These are phyloP conservation scores for Drosophila ogumai DNA, from an alignment of 1,140 invertebrate species.

Conservation along the genomic window DNA sequence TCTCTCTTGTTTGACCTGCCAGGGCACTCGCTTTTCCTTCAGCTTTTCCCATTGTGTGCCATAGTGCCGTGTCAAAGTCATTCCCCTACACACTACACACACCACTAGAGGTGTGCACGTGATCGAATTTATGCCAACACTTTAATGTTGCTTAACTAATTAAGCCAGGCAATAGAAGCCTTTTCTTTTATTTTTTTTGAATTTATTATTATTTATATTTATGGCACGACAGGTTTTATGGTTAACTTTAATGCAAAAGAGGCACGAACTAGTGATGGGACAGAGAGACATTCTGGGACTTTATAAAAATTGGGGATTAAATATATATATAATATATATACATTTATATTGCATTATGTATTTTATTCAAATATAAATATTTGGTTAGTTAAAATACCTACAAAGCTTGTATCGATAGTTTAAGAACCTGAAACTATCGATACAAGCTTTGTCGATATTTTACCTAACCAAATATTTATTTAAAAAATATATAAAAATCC, in stretches of 20 bases:
- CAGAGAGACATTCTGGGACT: not conserved
- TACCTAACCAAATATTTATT: no score
- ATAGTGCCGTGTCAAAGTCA: constrained; percentile 39
- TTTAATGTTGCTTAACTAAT: not conserved
- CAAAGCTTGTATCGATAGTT: no score
- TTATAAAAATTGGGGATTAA: not conserved
- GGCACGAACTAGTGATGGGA: not conserved
- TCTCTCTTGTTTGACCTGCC: constrained; percentile 31
- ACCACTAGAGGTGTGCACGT: not conserved
- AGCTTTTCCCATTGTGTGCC: constrained; percentile 14
- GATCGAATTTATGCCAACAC: not conserved
- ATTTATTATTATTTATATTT: not conserved
- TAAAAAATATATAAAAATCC: no score
- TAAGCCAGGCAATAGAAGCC: not conserved
- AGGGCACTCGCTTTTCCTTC: constrained; percentile 2
- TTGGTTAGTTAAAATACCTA: no score
- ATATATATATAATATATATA: not conserved
- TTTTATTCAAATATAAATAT: no score
- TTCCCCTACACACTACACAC: constrained; percentile 4
- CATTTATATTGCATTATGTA: no score
- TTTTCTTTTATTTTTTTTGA: not conserved
- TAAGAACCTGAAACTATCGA: no score
- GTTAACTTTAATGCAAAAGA: not conserved
- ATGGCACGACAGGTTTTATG: not conserved
- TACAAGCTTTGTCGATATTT: no score